Evolutionary conservation across 2,797 vertebrate genomes (phyloP).

Genomic region (Crocodylus rhombifer): DNA sequence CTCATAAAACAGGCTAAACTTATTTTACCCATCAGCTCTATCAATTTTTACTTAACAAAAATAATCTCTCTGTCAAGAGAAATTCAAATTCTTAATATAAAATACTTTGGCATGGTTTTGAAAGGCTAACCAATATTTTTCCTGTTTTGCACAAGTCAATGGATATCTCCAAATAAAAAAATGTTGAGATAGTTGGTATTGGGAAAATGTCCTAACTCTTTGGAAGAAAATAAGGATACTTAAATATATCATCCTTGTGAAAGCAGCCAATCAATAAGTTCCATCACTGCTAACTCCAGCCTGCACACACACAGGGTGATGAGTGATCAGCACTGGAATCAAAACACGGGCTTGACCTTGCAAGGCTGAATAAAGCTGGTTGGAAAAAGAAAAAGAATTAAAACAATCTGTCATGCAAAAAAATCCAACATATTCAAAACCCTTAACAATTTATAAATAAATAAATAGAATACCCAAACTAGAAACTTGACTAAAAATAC

Average conservation of each 20-base stretch:
- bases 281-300: not conserved
- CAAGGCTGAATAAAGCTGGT: too few relatives aligned
- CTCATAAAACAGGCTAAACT: not conserved
- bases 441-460: not conserved
- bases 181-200: not conserved
- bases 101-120: not conserved
- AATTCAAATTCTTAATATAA: not conserved
- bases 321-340: not conserved
- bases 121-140: not conserved
- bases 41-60: not conserved
- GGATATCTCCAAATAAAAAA: accelerated
- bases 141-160: not conserved
- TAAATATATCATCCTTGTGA: not conserved
- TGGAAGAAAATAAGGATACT: not conserved
- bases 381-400: not conserved
- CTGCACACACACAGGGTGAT: not conserved
- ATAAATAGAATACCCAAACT: not conserved
- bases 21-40: not conserved
- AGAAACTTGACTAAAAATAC: not conserved
- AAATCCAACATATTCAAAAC: too few relatives aligned
- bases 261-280: not conserved
- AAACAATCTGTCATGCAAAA: too few relatives aligned
- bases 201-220: accelerated
- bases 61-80: accelerated
- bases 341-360: not conserved